Conservation (phyloP, 2,888 invertebrate species). For the Sussaba pulchella region DNA sequence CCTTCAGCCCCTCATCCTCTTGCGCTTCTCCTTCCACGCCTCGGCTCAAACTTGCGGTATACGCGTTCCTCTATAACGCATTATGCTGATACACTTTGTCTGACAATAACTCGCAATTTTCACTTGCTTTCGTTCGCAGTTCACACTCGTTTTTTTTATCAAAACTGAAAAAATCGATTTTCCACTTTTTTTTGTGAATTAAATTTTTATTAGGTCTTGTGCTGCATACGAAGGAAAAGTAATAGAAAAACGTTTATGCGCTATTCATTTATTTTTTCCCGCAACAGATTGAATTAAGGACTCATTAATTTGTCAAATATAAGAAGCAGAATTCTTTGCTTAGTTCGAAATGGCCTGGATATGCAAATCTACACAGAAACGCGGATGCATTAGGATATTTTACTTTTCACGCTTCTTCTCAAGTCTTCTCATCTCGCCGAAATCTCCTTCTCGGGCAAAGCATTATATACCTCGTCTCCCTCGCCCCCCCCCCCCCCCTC, state of each 20-base stretch:
- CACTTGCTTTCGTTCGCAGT: constrained; percentile 39
- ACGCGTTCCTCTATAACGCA: background rate
- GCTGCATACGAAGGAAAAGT: too few relatives aligned
- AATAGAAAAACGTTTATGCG: too few relatives aligned
- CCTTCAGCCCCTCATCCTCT: constrained; percentile 1
- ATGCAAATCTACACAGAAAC: background rate
- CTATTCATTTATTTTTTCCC: background rate
- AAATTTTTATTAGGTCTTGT: too few relatives aligned
- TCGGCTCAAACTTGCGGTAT: background rate
- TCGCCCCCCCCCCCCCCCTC: too few relatives aligned
- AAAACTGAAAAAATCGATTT: too few relatives aligned
- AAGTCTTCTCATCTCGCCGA: constrained; percentile 38
- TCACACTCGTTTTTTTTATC: too few relatives aligned
- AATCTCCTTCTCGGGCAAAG: constrained; percentile 41
- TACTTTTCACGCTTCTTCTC: constrained; percentile 25
- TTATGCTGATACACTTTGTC: constrained; percentile 47
- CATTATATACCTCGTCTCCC: constrained; percentile 23
- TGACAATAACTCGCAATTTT: constrained; percentile 33
- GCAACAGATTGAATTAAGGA: background rate
- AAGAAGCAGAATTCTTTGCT: background rate
- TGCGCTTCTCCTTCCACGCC: background rate
- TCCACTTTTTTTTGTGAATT: too few relatives aligned
- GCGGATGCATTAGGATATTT: constrained; percentile 12
- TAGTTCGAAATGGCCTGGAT: background rate
- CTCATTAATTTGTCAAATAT: background rate